phyloP scores from a whole-genome alignment of 2,797 vertebrate species.

The Manis pentadactyla region DNA sequence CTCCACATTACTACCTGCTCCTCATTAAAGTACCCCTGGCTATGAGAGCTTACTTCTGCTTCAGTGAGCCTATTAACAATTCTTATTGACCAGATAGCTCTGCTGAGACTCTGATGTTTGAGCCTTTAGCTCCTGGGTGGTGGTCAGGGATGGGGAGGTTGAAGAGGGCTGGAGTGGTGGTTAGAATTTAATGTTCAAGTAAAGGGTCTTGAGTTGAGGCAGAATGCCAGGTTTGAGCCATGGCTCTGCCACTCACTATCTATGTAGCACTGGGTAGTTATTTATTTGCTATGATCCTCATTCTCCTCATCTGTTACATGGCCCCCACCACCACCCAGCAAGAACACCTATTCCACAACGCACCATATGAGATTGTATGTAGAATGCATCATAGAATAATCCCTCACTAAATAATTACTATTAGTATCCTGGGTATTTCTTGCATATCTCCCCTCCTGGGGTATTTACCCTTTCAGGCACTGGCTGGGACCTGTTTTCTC shows the following conservation, averaged over 20 bases:
- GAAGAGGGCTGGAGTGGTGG: background rate
- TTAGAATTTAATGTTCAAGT: background rate
- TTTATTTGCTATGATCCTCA: background rate
- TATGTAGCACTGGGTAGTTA: background rate
- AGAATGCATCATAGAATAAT: background rate
- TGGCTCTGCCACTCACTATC: background rate
- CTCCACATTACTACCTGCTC: background rate
- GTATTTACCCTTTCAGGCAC: background rate
- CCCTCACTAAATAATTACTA: background rate
- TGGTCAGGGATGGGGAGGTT: background rate
- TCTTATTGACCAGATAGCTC: background rate
- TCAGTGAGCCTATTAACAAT: background rate
- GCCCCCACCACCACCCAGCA: background rate
- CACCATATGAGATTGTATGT: background rate
- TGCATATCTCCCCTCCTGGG: background rate
- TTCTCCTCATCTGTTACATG: conserved; percentile 3
- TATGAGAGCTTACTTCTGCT: background rate
- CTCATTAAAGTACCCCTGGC: background rate
- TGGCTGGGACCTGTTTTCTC: background rate
- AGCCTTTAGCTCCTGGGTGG: background rate
- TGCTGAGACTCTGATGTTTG: background rate
- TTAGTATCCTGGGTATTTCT: background rate
- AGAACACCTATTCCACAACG: background rate
- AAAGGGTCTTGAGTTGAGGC: background rate
- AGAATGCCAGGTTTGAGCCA: background rate